Percentiles rank a stretch among this genome's conserved stretches.
phyloP scores from a whole-genome alignment of 2,113 vertebrate species.

The human region GRCh38 chr12:45579001-45579500 shows the following conservation, averaged over 20 bases:
- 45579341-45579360: neutral
- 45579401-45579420: neutral
- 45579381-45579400: neutral
- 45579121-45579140: slow-evolving; percentile 48
- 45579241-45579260: neutral
- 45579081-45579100: neutral
- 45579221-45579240: neutral
- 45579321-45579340: neutral
- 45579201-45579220: neutral
- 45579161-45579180: neutral
- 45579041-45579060: slow-evolving; percentile 4
- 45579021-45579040: neutral
- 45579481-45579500: slow-evolving; percentile 32
- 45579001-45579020: neutral
- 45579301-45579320: neutral
- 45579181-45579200: neutral
- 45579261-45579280: slow-evolving; percentile 32
- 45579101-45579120: neutral
- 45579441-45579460: neutral
- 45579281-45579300: no score
- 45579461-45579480: slow-evolving; percentile 5
- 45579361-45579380: neutral
- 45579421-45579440: neutral
- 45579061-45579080: neutral
- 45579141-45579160: slow-evolving; percentile 13